phyloP scores from a whole-genome alignment of 2,888 invertebrate species.

The Drosophila seclusa region DNA sequence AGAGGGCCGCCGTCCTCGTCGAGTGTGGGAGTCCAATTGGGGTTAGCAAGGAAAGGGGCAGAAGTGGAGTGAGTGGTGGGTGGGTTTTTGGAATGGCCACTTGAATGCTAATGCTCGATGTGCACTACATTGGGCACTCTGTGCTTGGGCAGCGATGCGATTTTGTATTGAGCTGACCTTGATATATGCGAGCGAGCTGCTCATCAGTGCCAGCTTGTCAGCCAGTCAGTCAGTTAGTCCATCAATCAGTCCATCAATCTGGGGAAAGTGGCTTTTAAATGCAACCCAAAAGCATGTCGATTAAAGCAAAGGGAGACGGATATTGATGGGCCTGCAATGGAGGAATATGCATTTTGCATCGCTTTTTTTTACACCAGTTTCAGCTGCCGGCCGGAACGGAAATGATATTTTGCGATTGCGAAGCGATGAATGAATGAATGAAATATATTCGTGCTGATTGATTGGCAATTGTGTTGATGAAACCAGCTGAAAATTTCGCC shows the following conservation, averaged over 20 bases:
- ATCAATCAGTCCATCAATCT: background rate
- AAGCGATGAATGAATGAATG: conserved; percentile 4
- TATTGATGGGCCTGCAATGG: conserved; percentile 17
- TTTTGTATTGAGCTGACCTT: conserved; percentile 48
- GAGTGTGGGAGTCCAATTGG: background rate
- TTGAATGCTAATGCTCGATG: conserved; percentile 33
- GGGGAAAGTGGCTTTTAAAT: conserved; percentile 32
- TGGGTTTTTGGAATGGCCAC: background rate
- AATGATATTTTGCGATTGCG: conserved; percentile 39
- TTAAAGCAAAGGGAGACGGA: conserved; percentile 2
- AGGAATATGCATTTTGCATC: conserved; percentile 30
- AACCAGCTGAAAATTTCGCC: conserved; percentile 20
- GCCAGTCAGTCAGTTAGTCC: background rate
- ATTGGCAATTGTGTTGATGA: conserved; percentile 37
- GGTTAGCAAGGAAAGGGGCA: conserved; percentile 1
- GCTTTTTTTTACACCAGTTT: conserved; percentile 10
- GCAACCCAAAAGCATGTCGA: conserved; percentile 34
- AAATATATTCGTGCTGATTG: conserved; percentile 24
- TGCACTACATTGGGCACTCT: conserved; percentile 36
- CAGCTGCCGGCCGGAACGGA: conserved; percentile 33
- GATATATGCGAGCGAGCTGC: background rate
- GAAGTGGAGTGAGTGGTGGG: background rate
- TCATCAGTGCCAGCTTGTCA: conserved; percentile 8
- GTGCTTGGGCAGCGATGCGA: conserved; percentile 37
- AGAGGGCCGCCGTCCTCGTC: background rate